A percentile compares a stretch with the other conserved stretches of the same genome.
These are phyloP conservation scores for Tachystola acroxantha DNA, from an alignment of 2,888 invertebrate species.

Conservation along the genomic window DNA sequence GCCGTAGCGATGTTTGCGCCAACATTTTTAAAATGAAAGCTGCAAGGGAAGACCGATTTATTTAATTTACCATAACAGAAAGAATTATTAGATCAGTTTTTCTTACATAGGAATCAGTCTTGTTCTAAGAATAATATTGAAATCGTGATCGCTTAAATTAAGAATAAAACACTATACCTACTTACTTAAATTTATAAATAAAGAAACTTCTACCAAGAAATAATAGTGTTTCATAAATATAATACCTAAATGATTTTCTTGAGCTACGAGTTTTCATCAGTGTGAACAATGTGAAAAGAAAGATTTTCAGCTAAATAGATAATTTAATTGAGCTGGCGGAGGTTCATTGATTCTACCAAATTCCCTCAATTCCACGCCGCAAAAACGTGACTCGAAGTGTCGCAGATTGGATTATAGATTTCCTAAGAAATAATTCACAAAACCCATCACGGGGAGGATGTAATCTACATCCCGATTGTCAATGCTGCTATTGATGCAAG, in stretches of 20 bases:
- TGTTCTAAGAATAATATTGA: background rate
- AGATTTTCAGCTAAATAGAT: background rate
- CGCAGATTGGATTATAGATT: slow-evolving; percentile 34
- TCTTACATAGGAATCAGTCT: no score
- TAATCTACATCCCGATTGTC: slow-evolving; percentile 55
- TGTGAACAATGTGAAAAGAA: no score
- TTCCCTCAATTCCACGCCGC: slow-evolving; percentile 24
- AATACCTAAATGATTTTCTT: no score
- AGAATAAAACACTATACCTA: no score
- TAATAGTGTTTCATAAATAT: no score
- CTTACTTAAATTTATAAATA: no score
- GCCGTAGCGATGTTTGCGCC: background rate
- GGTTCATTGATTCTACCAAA: slow-evolving; percentile 11
- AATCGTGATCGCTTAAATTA: background rate
- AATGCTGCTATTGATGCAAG: slow-evolving; percentile 37
- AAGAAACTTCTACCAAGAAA: no score
- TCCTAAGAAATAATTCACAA: slow-evolving; percentile 36
- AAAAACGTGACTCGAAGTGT: slow-evolving; percentile 40
- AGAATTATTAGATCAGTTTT: no score
- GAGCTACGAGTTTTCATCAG: no score
- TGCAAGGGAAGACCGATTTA: no score
- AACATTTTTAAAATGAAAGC: background rate
- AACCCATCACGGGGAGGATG: slow-evolving; percentile 35
- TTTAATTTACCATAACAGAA: no score
- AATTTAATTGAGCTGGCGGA: slow-evolving; percentile 8